Base-by-base conservation (phyloP, 2,797 vertebrate genomes). In the Graptemys geographica region DNA sequence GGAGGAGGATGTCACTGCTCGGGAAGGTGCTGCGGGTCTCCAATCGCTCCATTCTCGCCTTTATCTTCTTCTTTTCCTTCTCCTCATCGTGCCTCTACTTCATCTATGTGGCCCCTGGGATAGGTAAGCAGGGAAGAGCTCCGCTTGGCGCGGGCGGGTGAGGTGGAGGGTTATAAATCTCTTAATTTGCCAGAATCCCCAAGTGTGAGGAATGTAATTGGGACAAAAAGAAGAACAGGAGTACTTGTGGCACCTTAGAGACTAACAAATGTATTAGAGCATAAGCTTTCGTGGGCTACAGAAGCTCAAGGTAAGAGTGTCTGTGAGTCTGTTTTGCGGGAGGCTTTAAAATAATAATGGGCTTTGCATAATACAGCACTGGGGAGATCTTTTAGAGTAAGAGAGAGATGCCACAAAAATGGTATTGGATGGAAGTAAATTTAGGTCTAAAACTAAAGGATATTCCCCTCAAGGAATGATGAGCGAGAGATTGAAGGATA, bases 1-100 rank as follows among this genome's bases (percentile, higher is more conserved):
- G 87, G 83, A 93, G 87, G 92, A 99, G 98, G 98, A 99, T 99
- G 99, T 98, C 98, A 97, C 98, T 98, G 97, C 98, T 98, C 96
- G 98, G 98, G 98, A 98, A 98, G 98, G 98, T 98, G 97, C 98
- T 99, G 98, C 98, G 99, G 97, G 97, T 99, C 95, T 99, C 99
- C 96, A 99, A 99, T 98, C 99, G 99, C 97, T 99, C 99, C 79
- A 99, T 99, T 86, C 97, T 99, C 97, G 99, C 99, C 98, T 99
- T 99, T 98, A 98, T 99, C 95, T 99, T 99, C 98, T 98, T 99
- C 97, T 99, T 99, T 97, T 99, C 99, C 97, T 98, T 99, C 96
- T 99, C 99, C 65, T 99, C 99, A 55, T 99, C 99, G 51, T 99
- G 99, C 95, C 99, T 99, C 83, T 99, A 99, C 98, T 99, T 99